A percentile compares a stretch with the other conserved stretches of the same genome.
phyloP scores from a whole-genome alignment of 2,113 vertebrate species.

The Elgaria multicarinata region DNA sequence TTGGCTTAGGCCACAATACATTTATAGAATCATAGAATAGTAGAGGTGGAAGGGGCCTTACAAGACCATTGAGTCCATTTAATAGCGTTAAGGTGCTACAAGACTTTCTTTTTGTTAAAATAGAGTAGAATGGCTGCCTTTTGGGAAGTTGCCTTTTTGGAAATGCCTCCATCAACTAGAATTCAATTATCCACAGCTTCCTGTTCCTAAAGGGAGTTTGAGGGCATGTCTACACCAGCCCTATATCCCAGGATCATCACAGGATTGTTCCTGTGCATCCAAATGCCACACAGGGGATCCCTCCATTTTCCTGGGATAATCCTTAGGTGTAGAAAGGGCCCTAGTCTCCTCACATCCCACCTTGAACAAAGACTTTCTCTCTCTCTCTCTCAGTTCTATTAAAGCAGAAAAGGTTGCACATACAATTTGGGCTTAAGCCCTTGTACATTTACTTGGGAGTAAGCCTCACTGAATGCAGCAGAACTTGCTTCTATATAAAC shows the following conservation, averaged over 20 bases:
- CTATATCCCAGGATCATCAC: neutral
- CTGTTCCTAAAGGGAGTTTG: too few species aligned
- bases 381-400: neutral
- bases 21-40: too few species aligned
- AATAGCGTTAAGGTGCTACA: neutral
- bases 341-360: neutral
- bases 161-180: neutral
- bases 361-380: too few species aligned
- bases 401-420: neutral
- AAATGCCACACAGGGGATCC: too few species aligned
- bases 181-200: neutral
- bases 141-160: neutral
- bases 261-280: too few species aligned
- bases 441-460: neutral
- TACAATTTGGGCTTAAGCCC: neutral
- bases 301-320: too few species aligned
- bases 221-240: too few species aligned
- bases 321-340: neutral
- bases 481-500: neutral
- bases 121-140: neutral
- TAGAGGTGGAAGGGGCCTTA: too few species aligned
- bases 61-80: too few species aligned
- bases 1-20: too few species aligned
- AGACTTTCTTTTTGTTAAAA: neutral
- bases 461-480: neutral